Base-by-base conservation (phyloP, 2,797 vertebrate species). In the Lagothrix lagotricha region DNA sequence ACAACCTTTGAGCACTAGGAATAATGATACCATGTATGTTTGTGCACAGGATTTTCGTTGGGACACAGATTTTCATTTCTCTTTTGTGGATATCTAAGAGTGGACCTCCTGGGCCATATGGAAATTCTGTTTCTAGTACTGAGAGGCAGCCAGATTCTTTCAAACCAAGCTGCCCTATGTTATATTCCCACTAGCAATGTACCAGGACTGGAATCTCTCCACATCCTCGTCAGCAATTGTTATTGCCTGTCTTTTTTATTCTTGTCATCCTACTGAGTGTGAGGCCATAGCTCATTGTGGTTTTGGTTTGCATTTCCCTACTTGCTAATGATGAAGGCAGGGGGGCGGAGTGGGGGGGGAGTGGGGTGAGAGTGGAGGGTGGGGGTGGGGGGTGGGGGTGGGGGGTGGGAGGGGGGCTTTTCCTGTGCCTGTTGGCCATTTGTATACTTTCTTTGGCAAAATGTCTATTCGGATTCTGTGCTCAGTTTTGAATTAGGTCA, bases 71-170 rank as follows among this genome's bases (percentile, higher is more conserved):
- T 89, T 84, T 89, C n/a, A 58, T 79, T 82, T 64, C 28, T 57
- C 39, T 88, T 77, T 83, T 11, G 57, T 77, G 64, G 39, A 67
- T 58, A 50, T 12, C n/a, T 88, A 76, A 72, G n/a, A 44, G n/a
- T 50, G 41, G 20, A 41, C 48, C 75, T 75, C 5, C 52, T 93
- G 57, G 58, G 8, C 54, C 77, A 83, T 61, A 50, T 36, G 80
- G 79, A 84, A 93, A 84, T 41, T 67, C 15, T 54, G n/a, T 76
- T 88, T 76, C 79, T 77, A 57, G 57, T 50, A 84, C 41, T 41
- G 48, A 96, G 72, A 41, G 84, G 57, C 22, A 72, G 33, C 70
- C 57, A 64, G 84, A 70, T 22, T 89, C 22, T 84, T 90, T 93
- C 41, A 58, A 89, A 83, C 84, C 41, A 36, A 33, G 72, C 11